Percentiles rank a stretch among this genome's conserved stretches.
Conservation (phyloP, 2,888 invertebrate species). For the Dermolepida albohirtum region DNA sequence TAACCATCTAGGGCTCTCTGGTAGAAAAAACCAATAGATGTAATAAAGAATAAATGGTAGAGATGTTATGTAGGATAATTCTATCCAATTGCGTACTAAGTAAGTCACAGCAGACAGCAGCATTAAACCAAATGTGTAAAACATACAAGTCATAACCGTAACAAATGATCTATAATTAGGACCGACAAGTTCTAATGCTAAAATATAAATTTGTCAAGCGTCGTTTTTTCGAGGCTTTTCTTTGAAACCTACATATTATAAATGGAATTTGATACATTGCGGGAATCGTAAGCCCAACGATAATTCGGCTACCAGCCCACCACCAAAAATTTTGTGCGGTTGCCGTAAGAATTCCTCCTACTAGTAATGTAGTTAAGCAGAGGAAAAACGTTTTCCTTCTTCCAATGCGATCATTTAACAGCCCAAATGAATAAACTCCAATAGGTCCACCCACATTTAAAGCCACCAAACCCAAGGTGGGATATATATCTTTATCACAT, state of each 20-base stretch:
- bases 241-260: conserved; percentile 85
- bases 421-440: conserved; percentile 89
- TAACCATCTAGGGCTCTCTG: conserved; percentile 94
- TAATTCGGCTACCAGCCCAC: conserved; percentile 83
- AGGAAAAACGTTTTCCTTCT: conserved; percentile 87
- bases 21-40: conserved; percentile 86
- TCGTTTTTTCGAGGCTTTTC: not conserved
- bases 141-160: conserved; percentile 91
- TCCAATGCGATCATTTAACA: conserved; percentile 88
- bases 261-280: conserved; percentile 95
- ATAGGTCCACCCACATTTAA: conserved; percentile 90
- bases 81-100: conserved; percentile 85
- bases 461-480: conserved; percentile 86
- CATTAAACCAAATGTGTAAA: conserved; percentile 89
- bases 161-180: conserved; percentile 92
- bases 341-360: conserved; percentile 84
- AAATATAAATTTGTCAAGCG: conserved; percentile 55
- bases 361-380: conserved; percentile 83
- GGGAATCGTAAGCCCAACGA: conserved; percentile 92
- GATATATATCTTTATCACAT: conserved; percentile 87
- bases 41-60: conserved; percentile 87
- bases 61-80: conserved; percentile 83
- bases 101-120: conserved; percentile 87
- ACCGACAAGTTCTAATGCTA: conserved; percentile 91
- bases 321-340: conserved; percentile 83